Evolutionary conservation across 2,888 invertebrate genomes (phyloP).

Genomic region (Pomacea canaliculata): DNA sequence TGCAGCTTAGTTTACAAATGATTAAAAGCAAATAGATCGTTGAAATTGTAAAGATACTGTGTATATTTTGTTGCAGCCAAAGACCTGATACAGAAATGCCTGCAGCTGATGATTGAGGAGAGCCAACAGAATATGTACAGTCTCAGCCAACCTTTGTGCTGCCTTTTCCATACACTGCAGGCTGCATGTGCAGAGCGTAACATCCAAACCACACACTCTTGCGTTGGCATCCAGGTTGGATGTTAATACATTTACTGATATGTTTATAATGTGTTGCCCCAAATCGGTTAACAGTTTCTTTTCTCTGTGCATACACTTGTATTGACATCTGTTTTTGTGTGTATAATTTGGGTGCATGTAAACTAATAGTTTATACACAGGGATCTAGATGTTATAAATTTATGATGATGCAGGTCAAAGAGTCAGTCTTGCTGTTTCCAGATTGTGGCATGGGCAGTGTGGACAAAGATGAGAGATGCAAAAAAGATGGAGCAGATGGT

Average conservation of each 20-base stretch:
- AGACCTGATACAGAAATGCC: slow-evolving; percentile 30
- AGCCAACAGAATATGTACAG: slow-evolving; percentile 54
- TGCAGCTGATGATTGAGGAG: slow-evolving; percentile 54
- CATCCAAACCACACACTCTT: slow-evolving; percentile 56
- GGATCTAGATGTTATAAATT: no score
- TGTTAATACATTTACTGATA: neutral
- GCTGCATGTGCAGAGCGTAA: slow-evolving; percentile 47
- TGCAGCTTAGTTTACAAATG: no score
- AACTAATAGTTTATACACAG: no score
- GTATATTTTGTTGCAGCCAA: slow-evolving; percentile 5
- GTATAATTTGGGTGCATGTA: no score
- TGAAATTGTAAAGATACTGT: neutral
- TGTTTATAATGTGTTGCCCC: neutral
- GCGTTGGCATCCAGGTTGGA: slow-evolving; percentile 62
- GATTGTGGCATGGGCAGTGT: slow-evolving; percentile 55
- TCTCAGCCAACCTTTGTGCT: slow-evolving; percentile 57
- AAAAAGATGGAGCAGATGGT: slow-evolving; percentile 43
- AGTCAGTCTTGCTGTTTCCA: slow-evolving; percentile 31
- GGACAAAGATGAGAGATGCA: slow-evolving; percentile 43
- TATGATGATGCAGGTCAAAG: no score
- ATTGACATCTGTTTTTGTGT: neutral
- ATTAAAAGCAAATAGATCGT: no score
- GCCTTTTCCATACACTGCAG: slow-evolving; percentile 57
- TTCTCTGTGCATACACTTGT: neutral
- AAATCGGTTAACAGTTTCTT: neutral